Evolutionary conservation across 2,797 vertebrate species (phyloP).

Genomic region (Oceanodroma leucorhoa): DNA sequence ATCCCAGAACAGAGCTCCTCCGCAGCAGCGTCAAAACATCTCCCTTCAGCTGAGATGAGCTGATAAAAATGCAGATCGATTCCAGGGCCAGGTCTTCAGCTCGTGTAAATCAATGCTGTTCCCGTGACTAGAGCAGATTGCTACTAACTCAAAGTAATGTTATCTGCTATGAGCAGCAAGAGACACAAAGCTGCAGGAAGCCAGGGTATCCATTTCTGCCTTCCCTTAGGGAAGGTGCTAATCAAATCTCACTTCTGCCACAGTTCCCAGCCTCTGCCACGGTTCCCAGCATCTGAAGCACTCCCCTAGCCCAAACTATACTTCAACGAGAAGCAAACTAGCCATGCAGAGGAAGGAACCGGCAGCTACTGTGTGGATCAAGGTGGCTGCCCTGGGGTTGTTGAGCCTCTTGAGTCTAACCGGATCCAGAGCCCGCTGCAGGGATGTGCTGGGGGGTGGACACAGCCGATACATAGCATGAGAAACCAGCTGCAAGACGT

Average conservation of each 20-base stretch:
- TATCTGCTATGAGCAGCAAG: neutral
- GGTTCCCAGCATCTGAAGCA: neutral
- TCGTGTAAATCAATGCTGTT: neutral
- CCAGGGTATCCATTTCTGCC: neutral
- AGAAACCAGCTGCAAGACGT: neutral
- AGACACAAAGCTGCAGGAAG: neutral
- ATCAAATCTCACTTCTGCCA: neutral
- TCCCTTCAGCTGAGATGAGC: neutral
- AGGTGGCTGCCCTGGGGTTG: neutral
- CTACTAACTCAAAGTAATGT: neutral
- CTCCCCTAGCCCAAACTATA: neutral
- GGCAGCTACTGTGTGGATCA: neutral
- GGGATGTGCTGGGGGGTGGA: neutral
- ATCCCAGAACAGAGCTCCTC: neutral
- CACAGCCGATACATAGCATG: rapidly evolving
- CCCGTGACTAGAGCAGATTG: neutral
- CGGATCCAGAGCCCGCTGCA: neutral
- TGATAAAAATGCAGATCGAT: conserved; percentile 55
- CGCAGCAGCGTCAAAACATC: neutral
- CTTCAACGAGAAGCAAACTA: rapidly evolving
- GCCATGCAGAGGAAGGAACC: no score
- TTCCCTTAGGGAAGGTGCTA: neutral
- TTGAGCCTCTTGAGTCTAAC: neutral
- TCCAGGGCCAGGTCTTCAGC: neutral
- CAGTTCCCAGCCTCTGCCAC: neutral